Conservation (phyloP, 2,888 invertebrate genomes). For the Bugula neritina region DNA sequence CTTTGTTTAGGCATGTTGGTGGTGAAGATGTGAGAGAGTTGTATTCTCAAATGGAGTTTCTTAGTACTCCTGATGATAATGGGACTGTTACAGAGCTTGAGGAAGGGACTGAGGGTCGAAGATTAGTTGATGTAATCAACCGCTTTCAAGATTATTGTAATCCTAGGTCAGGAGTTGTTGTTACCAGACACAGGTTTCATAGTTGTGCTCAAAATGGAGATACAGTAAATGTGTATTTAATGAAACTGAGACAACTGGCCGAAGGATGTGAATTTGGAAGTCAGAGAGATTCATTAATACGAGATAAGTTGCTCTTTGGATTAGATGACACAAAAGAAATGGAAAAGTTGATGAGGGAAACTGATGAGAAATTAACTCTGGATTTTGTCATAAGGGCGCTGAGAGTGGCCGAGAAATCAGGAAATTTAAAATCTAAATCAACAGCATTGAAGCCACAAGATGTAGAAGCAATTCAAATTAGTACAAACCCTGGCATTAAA, state of each 20-base stretch:
- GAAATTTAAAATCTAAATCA: not conserved
- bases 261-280: not conserved
- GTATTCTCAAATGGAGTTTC: slow-evolving; percentile 4
- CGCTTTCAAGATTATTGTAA: not conserved
- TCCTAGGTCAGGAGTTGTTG: not conserved
- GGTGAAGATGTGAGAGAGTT: slow-evolving; percentile 4
- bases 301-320: slow-evolving; percentile 5
- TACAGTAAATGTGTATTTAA: not conserved
- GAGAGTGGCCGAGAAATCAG: not conserved
- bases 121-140: not conserved
- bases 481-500: too few relatives aligned
- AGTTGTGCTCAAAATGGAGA: slow-evolving; percentile 1
- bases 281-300: not conserved
- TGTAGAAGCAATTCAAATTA: not conserved
- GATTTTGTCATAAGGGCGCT: not conserved
- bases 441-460: not conserved
- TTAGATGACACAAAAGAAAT: not conserved
- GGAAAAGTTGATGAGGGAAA: not conserved
- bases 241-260: not conserved
- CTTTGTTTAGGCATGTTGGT: not conserved
- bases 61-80: not conserved
- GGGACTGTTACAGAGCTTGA: not conserved
- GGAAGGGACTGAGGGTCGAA: not conserved
- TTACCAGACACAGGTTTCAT: not conserved
- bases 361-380: not conserved